Evolutionary conservation across 1,140 invertebrate genomes (phyloP).

Genomic region (Portunus trituberculatus): DNA sequence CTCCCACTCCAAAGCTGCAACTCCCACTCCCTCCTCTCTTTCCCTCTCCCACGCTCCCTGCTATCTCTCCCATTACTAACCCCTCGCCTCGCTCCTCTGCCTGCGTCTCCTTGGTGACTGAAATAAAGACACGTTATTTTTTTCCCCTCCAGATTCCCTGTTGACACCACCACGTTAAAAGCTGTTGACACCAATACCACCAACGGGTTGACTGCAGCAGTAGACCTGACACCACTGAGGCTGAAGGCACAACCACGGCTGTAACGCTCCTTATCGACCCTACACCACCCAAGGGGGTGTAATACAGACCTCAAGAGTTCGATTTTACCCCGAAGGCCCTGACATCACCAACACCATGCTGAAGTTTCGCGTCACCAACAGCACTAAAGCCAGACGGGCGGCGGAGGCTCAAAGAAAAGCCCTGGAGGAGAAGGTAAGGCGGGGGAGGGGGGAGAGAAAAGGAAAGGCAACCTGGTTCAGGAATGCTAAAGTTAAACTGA

Average conservation of each 20-base stretch:
- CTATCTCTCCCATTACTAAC: background rate
- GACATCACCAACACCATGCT: slow-evolving; percentile 60
- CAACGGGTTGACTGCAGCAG: background rate
- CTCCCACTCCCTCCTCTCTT: slow-evolving; percentile 27
- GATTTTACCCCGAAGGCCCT: background rate
- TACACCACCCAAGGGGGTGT: background rate
- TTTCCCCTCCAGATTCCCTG: slow-evolving; percentile 1
- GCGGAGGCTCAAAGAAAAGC: slow-evolving; percentile 74
- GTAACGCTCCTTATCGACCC: background rate
- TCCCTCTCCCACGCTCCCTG: background rate
- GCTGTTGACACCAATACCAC: background rate
- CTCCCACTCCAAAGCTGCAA: background rate
- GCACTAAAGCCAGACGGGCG: slow-evolving; percentile 74
- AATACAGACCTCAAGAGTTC: background rate
- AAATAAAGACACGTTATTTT: slow-evolving; percentile 5
- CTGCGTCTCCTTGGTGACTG: background rate
- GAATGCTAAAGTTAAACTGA: background rate
- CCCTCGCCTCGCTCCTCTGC: background rate
- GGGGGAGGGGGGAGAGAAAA: background rate
- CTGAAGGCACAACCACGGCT: background rate
- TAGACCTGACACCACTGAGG: background rate
- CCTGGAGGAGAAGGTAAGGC: slow-evolving; percentile 74
- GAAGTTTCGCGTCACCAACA: slow-evolving; percentile 77
- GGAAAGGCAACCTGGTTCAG: background rate
- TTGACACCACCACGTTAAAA: background rate